Evolutionary conservation across 2,888 invertebrate species (phyloP), one percentile per base, ranked within the genome.

Genomic region (Melanostoma scalare): DNA sequence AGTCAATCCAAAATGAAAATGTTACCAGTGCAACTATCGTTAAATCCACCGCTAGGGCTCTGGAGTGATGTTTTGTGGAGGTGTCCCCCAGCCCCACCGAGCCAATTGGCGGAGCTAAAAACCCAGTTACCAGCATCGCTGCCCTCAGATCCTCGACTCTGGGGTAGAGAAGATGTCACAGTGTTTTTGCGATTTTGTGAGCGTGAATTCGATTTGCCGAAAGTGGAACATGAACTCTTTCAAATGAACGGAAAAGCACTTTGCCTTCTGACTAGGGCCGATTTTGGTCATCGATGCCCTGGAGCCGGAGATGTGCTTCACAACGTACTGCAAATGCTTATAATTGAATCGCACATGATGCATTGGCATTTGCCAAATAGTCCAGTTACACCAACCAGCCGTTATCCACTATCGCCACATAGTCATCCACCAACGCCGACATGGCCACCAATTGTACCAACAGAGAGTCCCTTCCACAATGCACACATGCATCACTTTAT

Each of bases 221-320:
- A 96, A 87, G 96, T 98, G 89, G 97, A 97, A 89, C 95, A 96
- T 94, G 97, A 98, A 89, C 94, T 96, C 92, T 98, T 98, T 91
- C 97, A 97, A 92, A 98, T 98, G 97, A 98, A 98, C 91, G 98
- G 98, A 93, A 98, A 98, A 92, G 98, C 98, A 1, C 92, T 98
- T 87, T 97, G 97, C 90, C 93, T 98, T 58, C 92, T 98, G 85
- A 98, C 96, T 56, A 96, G 98, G 90, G 94, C 94, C 10, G 98
- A 98, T 91, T 94, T 98, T 87, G 96, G 96, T 35, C 97, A 98
- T 89, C 93, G 98, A 74, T 97, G 97, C 87, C 98, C 98, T 0
- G 96, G 97, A 30, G 97, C 97, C 40, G 98, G 98, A 2, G 98
- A 98, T 90, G 96, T 98, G 30, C 92, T 98, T 84, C 97, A 97